A percentile compares a stretch with the other conserved stretches of the same genome.
Evolutionary conservation across 2,888 invertebrate species (phyloP).

Genomic region (Yponomeuta plumbellus): DNA sequence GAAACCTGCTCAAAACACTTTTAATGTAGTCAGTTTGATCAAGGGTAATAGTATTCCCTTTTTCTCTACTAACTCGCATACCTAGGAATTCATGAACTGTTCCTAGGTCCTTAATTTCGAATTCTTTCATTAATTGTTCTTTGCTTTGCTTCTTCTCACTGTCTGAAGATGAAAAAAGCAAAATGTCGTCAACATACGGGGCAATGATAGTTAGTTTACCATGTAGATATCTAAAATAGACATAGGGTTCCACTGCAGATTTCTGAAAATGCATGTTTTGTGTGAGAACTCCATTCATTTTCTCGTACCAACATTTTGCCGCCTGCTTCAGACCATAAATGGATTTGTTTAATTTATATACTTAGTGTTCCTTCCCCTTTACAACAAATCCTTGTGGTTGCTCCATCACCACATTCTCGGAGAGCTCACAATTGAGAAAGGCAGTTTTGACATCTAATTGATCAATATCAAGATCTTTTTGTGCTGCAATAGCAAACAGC

Average conservation of each 20-base stretch:
- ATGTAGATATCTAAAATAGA: slow-evolving; percentile 13
- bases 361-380: slow-evolving; percentile 10
- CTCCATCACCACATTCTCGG: slow-evolving; percentile 23
- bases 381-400: slow-evolving; percentile 22
- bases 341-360: slow-evolving; percentile 22
- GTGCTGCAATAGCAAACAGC: slow-evolving; percentile 4
- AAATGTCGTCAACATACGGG: slow-evolving; percentile 10
- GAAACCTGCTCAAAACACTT: slow-evolving; percentile 13
- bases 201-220: slow-evolving; percentile 12
- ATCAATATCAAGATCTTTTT: slow-evolving; percentile 19
- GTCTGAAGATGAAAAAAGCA: background rate
- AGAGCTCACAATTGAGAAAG: slow-evolving; percentile 24
- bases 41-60: slow-evolving; percentile 10
- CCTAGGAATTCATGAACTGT: background rate
- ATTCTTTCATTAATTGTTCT: background rate
- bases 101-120: slow-evolving; percentile 2
- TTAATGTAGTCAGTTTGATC: slow-evolving; percentile 14
- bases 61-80: slow-evolving; percentile 5
- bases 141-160: background rate
- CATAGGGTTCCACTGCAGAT: slow-evolving; percentile 20
- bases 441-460: slow-evolving; percentile 26
- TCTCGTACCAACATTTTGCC: slow-evolving; percentile 18
- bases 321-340: slow-evolving; percentile 23
- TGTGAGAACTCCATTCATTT: slow-evolving; percentile 19
- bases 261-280: slow-evolving; percentile 18